Base-by-base conservation (phyloP, 1,140 invertebrate species). In the Trypoxylus dichotomus region DNA sequence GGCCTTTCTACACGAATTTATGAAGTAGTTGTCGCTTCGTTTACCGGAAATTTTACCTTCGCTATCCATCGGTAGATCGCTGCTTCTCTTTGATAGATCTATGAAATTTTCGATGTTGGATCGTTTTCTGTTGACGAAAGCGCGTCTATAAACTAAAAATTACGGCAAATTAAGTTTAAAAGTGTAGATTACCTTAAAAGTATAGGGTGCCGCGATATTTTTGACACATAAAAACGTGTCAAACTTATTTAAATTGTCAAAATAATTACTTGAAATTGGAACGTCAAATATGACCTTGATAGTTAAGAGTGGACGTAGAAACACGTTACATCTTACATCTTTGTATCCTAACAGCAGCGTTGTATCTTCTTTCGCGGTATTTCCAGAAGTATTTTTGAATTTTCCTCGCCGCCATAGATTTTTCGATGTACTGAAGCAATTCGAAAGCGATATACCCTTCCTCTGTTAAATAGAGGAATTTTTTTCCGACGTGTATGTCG, bases 391-490 rank as follows among this genome's bases (percentile, higher is more conserved):
- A 75, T 43, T 54, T 43, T 54, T 75, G 74, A 5, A 75, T 54
- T 54, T 75, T 75, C 24, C 74, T 75, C 8, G 74, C 74, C 21
- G 74, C 41, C 15, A 54, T 42, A 15, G 74, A 75, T 15, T 54
- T 43, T 75, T 25, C 41, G 15, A 75, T 54, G 42, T 54, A 75
- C 27, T 58, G 32, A 11, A 75, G 21, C n/a, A 54, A 42, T 47
- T 75, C 74, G 21, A 75, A 75, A 5, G 41, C 74, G 24, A 54
- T 29, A 19, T 75, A 75, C 3, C 6, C 74, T 19, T 75, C 43
- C 21, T 75, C 74, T 1, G 74, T 75, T 27, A 75, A 75, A 27
- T 75, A 75, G 5, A 75, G 1, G n/a, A 21, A 75, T n/a, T 75
- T 54, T 11, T 75, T 75, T 27, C 74, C 74, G 1, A 75, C 10